phyloP scores from a whole-genome alignment of 1,140 invertebrate species.

The Plutomurus gul region DNA sequence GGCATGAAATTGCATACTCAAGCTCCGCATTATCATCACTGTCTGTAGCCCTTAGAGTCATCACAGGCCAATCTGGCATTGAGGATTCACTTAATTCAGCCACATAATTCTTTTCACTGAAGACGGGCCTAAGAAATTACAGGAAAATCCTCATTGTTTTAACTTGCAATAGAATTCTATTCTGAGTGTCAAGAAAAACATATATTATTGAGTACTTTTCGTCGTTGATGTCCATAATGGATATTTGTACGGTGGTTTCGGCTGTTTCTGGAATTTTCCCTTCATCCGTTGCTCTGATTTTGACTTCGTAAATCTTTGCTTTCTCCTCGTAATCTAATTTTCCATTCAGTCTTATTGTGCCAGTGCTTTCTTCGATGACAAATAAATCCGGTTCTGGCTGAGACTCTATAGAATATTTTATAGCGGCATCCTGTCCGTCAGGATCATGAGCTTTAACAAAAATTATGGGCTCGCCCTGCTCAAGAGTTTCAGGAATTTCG shows the following conservation, averaged over 20 bases:
- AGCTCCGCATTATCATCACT: constrained; percentile 71
- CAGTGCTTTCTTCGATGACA: constrained; percentile 56
- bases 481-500: constrained; percentile 50
- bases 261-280: constrained; percentile 66
- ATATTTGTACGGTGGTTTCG: constrained; percentile 72
- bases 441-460: constrained; percentile 56
- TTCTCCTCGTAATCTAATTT: constrained; percentile 50
- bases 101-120: constrained; percentile 67
- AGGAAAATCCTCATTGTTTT: not conserved
- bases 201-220: constrained; percentile 60
- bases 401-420: constrained; percentile 57
- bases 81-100: constrained; percentile 63
- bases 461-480: constrained; percentile 52
- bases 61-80: constrained; percentile 58
- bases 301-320: constrained; percentile 32
- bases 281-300: constrained; percentile 50
- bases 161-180: not conserved
- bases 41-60: constrained; percentile 70
- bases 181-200: not conserved
- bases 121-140: constrained; percentile 65
- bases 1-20: constrained; percentile 70
- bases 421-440: constrained; percentile 56
- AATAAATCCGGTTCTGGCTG: constrained; percentile 60
- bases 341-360: constrained; percentile 57
- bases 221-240: constrained; percentile 79